These are phyloP conservation scores for Neodiprion lecontei DNA, from an alignment of 1,140 invertebrate species.

Conservation along the genomic window DNA sequence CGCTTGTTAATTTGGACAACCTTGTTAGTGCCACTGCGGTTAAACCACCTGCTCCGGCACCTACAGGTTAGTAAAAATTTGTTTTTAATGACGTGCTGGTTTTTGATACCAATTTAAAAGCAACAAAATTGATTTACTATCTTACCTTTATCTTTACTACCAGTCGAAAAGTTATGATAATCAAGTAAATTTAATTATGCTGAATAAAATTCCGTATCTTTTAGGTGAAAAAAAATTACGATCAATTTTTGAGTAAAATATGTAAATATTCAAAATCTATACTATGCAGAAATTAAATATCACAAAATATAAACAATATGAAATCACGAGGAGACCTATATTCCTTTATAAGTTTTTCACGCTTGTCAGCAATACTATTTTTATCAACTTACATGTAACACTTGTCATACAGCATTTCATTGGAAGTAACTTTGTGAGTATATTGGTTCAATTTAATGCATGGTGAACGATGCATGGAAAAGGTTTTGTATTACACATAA, in stretches of 20 bases:
- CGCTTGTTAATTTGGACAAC: slow-evolving; percentile 94
- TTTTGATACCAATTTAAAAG: background rate
- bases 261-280: no score
- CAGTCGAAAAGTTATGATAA: background rate
- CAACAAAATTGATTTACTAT: background rate
- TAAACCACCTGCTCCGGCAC: slow-evolving; percentile 50
- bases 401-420: slow-evolving; percentile 54
- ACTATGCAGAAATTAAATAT: no score
- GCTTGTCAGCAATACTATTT: no score
- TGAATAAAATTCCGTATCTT: no score
- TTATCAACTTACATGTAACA: background rate
- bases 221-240: no score
- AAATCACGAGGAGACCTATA: no score
- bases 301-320: no score
- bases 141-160: background rate
- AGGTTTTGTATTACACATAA: background rate
- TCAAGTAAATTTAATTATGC: background rate
- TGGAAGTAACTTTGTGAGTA: slow-evolving; percentile 63
- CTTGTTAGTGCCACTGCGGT: slow-evolving; percentile 75
- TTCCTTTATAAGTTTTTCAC: no score
- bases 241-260: no score
- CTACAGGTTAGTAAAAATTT: slow-evolving; percentile 44
- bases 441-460: slow-evolving; percentile 8
- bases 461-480: background rate
- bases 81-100: background rate